Evolutionary conservation across 2,888 invertebrate species (phyloP).

Genomic region (Phanerotoma sp.): DNA sequence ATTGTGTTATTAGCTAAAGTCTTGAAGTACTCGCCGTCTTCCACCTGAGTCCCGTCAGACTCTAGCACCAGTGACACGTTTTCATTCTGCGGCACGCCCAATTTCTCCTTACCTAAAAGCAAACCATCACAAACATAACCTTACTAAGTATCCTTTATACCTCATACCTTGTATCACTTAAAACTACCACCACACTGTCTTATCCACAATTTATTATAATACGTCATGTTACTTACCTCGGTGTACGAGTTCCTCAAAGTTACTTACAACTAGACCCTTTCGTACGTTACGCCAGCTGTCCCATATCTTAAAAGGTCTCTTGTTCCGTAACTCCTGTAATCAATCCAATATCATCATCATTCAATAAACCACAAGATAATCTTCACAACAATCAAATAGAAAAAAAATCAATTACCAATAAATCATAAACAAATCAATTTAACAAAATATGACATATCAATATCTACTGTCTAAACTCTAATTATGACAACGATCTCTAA

Average conservation of each 20-base stretch:
- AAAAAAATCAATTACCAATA: not conserved
- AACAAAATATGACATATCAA: too few species aligned
- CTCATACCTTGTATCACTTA: too few species aligned
- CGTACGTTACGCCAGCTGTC: constrained; percentile 91
- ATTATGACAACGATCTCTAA: too few species aligned
- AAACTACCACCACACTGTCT: not conserved
- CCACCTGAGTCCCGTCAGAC: constrained; percentile 95
- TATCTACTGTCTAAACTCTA: too few species aligned
- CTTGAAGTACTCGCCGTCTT: constrained; percentile 95
- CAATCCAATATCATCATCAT: too few species aligned
- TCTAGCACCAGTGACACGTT: constrained; percentile 89
- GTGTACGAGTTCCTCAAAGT: constrained; percentile 84
- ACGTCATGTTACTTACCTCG: constrained; percentile 64
- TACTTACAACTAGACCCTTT: constrained; percentile 90
- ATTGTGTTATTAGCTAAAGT: constrained; percentile 91
- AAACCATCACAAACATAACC: constrained; percentile 1
- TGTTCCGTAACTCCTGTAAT: constrained; percentile 85
- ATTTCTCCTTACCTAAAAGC: constrained; percentile 80
- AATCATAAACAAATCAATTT: too few species aligned
- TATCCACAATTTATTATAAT: constrained; percentile 13
- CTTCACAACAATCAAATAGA: too few species aligned
- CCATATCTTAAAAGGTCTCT: constrained; percentile 97
- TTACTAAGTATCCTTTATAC: too few species aligned
- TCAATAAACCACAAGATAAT: too few species aligned
- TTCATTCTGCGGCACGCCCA: constrained; percentile 83